These are phyloP conservation scores for Proales similis DNA, from an alignment of 1,140 invertebrate species.

Conservation along the genomic window DNA sequence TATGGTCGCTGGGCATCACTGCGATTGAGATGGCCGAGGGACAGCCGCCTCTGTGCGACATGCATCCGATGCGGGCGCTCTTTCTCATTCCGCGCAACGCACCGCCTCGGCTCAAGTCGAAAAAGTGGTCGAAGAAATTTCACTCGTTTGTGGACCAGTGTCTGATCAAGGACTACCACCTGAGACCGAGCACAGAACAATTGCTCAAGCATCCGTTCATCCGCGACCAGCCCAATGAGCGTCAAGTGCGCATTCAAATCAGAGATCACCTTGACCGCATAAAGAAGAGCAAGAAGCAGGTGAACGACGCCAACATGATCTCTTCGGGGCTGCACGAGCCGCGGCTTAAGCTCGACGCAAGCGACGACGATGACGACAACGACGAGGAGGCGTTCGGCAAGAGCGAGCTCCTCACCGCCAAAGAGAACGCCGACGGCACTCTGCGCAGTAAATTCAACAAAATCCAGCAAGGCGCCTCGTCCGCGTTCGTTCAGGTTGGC, in stretches of 20 bases:
- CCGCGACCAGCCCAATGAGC: slow-evolving; percentile 90
- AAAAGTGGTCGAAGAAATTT: slow-evolving; percentile 57
- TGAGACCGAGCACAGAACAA: slow-evolving; percentile 93
- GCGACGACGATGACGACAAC: slow-evolving; percentile 18
- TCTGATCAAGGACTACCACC: slow-evolving; percentile 93
- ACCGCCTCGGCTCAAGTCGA: slow-evolving; percentile 89
- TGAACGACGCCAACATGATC: slow-evolving; percentile 22
- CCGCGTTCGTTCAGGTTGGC: background rate
- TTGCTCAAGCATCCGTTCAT: slow-evolving; percentile 95
- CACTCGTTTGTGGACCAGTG: slow-evolving; percentile 71
- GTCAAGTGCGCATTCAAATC: slow-evolving; percentile 92
- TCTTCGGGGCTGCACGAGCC: slow-evolving; percentile 18
- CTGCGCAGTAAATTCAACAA: slow-evolving; percentile 59
- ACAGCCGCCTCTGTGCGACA: slow-evolving; percentile 82
- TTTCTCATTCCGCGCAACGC: slow-evolving; percentile 97
- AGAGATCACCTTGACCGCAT: slow-evolving; percentile 95
- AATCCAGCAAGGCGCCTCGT: slow-evolving; percentile 8
- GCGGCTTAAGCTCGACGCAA: slow-evolving; percentile 10
- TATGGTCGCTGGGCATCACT: slow-evolving; percentile 97
- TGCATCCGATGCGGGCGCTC: slow-evolving; percentile 97
- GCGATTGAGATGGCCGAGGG: slow-evolving; percentile 99
- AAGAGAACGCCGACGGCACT: slow-evolving; percentile 60
- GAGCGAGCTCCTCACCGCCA: slow-evolving; percentile 58
- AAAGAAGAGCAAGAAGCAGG: slow-evolving; percentile 45
- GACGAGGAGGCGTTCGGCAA: slow-evolving; percentile 12